Percentiles rank a stretch among this genome's conserved stretches.
These are phyloP conservation scores for Cephalopholis sonnerati DNA, from an alignment of 2,113 vertebrate species.

Conservation along the genomic window DNA sequence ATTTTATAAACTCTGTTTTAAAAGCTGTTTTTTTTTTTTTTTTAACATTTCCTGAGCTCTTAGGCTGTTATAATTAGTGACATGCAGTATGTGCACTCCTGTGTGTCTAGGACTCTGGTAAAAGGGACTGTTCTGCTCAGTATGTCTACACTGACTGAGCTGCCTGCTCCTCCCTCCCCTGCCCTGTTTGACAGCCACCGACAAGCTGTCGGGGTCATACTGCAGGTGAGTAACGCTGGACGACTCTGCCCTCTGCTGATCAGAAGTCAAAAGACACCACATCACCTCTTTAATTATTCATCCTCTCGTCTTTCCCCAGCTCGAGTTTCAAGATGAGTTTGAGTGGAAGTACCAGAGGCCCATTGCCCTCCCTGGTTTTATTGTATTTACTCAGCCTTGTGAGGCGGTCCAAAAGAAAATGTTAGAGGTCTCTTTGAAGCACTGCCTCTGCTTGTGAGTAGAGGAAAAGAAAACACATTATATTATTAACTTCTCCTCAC, in stretches of 20 bases:
- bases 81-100: conserved; percentile 2
- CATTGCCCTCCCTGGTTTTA: conserved; percentile 52
- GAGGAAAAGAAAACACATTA: neutral
- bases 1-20: neutral
- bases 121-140: conserved; percentile 79
- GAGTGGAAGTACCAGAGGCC: conserved; percentile 78
- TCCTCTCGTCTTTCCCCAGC: conserved; percentile 51
- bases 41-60: neutral
- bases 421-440: conserved; percentile 75
- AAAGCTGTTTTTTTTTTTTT: neutral
- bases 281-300: neutral
- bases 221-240: conserved; percentile 73
- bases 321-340: conserved; percentile 70
- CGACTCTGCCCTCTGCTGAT: conserved; percentile 34
- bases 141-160: conserved; percentile 68
- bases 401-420: conserved; percentile 77
- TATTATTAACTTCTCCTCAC: neutral
- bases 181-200: conserved; percentile 79
- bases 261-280: neutral
- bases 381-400: conserved; percentile 61
- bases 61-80: neutral
- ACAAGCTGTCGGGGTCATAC: conserved; percentile 73
- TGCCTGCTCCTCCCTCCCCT: conserved; percentile 59
- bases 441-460: conserved; percentile 82
- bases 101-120: conserved; percentile 70